Conservation (phyloP, 2,797 vertebrate genomes). For the Bryconaethiops microstoma region DNA sequence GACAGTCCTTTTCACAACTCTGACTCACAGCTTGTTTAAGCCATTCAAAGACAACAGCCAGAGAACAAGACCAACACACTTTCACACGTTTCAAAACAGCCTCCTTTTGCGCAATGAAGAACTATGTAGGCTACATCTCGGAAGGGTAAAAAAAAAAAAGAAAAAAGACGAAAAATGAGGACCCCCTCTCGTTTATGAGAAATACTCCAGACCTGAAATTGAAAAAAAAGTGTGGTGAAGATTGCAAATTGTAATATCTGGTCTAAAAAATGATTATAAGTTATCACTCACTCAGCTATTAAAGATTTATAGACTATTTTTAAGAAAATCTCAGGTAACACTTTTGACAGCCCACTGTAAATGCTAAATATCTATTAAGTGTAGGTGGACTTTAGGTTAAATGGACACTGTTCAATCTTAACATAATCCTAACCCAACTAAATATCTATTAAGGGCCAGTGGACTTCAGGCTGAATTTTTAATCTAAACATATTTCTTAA, state of each 20-base stretch:
- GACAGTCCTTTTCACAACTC: slow-evolving; percentile 66
- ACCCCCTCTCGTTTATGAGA: slow-evolving; percentile 17
- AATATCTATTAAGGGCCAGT: too few relatives aligned
- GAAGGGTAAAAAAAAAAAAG: background rate
- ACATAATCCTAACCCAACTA: too few relatives aligned
- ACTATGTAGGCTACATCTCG: slow-evolving; percentile 26
- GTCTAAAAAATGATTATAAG: background rate
- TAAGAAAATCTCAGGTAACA: background rate
- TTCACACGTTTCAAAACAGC: slow-evolving; percentile 68
- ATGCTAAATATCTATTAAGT: too few relatives aligned
- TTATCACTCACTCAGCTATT: background rate
- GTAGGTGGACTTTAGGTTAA: too few relatives aligned
- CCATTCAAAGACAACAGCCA: slow-evolving; percentile 61
- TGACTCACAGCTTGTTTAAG: slow-evolving; percentile 75
- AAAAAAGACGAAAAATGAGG: background rate
- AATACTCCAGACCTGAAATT: slow-evolving; percentile 6
- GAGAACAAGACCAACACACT: slow-evolving; percentile 65
- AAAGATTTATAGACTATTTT: background rate
- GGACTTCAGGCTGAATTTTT: too few relatives aligned
- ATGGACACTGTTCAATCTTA: too few relatives aligned
- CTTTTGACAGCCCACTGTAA: too few relatives aligned
- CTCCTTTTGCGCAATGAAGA: slow-evolving; percentile 67
- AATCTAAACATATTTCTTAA: too few relatives aligned
- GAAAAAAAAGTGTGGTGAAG: background rate
- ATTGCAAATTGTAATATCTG: background rate